These are phyloP conservation scores for Rynchops niger DNA, from an alignment of 2,113 vertebrate species.

Conservation along the genomic window DNA sequence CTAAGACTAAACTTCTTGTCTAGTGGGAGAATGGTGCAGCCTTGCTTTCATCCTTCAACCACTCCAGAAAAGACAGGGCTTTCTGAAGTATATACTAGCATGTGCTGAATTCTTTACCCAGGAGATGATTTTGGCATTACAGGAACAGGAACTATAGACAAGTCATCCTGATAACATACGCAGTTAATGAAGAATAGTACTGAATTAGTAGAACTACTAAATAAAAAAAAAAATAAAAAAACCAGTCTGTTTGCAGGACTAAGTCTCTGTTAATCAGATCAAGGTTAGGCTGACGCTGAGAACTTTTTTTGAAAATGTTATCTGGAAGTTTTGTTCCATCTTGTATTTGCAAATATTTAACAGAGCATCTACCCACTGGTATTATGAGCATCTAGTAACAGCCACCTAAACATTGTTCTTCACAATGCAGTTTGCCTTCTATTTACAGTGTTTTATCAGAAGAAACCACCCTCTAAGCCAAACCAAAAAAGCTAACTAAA, in stretches of 20 bases:
- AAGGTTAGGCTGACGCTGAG: neutral
- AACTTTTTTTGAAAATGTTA: neutral
- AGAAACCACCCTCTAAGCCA: neutral
- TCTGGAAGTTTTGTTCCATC: neutral
- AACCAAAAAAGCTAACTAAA: neutral
- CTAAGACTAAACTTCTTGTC: neutral
- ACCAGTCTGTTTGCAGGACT: neutral
- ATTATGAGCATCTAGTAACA: neutral
- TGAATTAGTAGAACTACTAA: neutral
- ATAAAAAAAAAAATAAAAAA: neutral
- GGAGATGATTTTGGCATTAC: neutral
- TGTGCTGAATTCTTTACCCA: neutral
- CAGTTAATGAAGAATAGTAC: neutral
- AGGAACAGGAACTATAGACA: neutral
- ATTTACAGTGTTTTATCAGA: neutral
- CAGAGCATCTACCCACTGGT: neutral
- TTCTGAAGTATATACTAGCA: neutral
- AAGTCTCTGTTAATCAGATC: neutral
- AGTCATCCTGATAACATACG: neutral
- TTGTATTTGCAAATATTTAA: neutral
- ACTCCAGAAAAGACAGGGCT: neutral
- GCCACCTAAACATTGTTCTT: neutral
- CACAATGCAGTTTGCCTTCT: neutral
- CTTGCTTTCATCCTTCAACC: neutral
- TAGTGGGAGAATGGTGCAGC: neutral